Evolutionary conservation across 2,888 invertebrate species (phyloP), one percentile per base, ranked within the genome.

Genomic region (Auanema sp.): DNA sequence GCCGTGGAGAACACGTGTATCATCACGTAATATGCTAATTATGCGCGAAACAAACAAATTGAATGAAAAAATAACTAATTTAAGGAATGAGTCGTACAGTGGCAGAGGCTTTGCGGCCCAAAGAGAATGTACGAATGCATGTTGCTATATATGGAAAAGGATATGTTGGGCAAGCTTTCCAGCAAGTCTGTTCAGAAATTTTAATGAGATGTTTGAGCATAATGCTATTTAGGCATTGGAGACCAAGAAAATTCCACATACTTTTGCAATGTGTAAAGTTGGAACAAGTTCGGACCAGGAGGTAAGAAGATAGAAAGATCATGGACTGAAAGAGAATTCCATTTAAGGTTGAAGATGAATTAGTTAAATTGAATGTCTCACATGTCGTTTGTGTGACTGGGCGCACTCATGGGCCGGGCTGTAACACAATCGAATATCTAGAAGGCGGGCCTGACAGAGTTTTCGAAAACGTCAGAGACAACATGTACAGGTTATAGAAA

Each of bases 301-400:
- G 69, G 81, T 79, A 21, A 24, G n/a, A 42, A 25, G 25, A 12
- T 55, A n/a, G 33, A 50, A 14, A 23, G 14, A 21, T 14, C 14
- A 14, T 23, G 3, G 3, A 16, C 6, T 6, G 23, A 52, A 4
- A 42, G 40, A n/a, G 41, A 55, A n/a, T 6, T n/a, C 6, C n/a
- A 42, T 61, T 75, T 18, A 33, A 79, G 79, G 75, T 81, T 0
- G 72, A 71, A 44, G 63, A 65, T 14, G 82, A 82, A 60, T 61
- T 82, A 25, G 66, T 70, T 14, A 56, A 62, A 1, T 52, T 82
- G 23, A 69, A 73, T 11, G 79, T 75, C 23, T 83, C 82, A 8
- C 82, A 82, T 58, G 79, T 83, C n/a, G 72, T 83, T n/a, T 81
- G 77, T 51, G 78, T 79, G n/a, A 82, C 81, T 23, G 82, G 82